These are phyloP conservation scores for Strix aluco DNA, from an alignment of 2,113 vertebrate species.

Conservation along the genomic window DNA sequence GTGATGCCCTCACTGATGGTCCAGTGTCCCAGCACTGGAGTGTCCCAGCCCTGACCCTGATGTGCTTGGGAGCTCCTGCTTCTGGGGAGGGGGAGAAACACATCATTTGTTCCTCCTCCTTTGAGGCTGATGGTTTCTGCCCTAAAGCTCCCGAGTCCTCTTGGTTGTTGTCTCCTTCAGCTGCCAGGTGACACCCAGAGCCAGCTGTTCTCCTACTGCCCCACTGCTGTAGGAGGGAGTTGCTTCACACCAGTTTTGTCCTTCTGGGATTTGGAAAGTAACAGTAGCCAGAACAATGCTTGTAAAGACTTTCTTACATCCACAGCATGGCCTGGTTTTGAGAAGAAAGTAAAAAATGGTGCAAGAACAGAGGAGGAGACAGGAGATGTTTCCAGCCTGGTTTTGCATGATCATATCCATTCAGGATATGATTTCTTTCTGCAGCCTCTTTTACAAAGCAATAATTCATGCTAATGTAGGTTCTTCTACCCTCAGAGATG, in stretches of 20 bases:
- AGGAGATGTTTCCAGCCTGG: neutral
- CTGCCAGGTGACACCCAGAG: accelerated
- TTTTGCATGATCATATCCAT: neutral
- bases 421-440: neutral
- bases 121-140: neutral
- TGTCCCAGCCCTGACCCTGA: neutral
- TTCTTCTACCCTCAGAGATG: neutral
- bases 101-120: neutral
- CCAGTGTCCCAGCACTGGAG: neutral
- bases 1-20: accelerated
- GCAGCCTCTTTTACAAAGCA: neutral
- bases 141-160: neutral
- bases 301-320: neutral
- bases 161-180: neutral
- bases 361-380: neutral
- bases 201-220: neutral
- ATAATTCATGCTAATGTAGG: neutral
- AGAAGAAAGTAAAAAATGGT: neutral
- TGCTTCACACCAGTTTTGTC: neutral
- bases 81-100: accelerated
- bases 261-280: neutral
- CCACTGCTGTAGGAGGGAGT: neutral
- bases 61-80: neutral
- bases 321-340: neutral
- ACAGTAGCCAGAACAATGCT: neutral